Conservation (phyloP, 1,140 invertebrate genomes). For the Glossosoma conforme region DNA sequence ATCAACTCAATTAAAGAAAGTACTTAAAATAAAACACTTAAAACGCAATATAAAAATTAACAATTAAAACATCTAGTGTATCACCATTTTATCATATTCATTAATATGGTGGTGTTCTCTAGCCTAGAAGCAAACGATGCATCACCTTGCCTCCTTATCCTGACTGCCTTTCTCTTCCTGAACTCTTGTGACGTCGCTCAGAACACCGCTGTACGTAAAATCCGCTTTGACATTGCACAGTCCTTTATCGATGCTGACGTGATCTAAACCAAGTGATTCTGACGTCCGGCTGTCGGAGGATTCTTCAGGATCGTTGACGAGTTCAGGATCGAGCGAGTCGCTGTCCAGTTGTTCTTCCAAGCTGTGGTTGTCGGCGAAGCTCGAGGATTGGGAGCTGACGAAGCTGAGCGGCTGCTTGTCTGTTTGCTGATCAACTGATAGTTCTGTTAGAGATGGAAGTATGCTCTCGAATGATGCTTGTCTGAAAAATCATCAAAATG, state of each 20-base stretch:
- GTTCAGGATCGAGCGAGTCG: conserved; percentile 19
- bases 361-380: conserved; percentile 3
- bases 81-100: too few species aligned
- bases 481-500: conserved; percentile 12
- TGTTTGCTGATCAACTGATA: conserved; percentile 17
- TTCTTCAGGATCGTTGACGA: conserved; percentile 19
- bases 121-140: conserved; percentile 7
- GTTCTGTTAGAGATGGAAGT: conserved; percentile 23
- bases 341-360: conserved; percentile 11
- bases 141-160: conserved; percentile 29
- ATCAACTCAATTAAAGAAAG: too few species aligned
- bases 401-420: conserved; percentile 1
- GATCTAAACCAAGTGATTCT: background rate
- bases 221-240: conserved; percentile 13
- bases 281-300: background rate
- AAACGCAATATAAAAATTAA: too few species aligned
- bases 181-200: conserved; percentile 24
- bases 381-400: background rate
- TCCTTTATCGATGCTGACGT: conserved; percentile 8
- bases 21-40: too few species aligned
- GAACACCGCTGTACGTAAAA: conserved; percentile 21
- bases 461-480: conserved; percentile 28
- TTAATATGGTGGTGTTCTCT: too few species aligned
- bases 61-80: too few species aligned
- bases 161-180: conserved; percentile 19